Evolutionary conservation across 92 coral and sea anemone genomes (phyloP).

Genomic region (Zoanthus solanderi): DNA sequence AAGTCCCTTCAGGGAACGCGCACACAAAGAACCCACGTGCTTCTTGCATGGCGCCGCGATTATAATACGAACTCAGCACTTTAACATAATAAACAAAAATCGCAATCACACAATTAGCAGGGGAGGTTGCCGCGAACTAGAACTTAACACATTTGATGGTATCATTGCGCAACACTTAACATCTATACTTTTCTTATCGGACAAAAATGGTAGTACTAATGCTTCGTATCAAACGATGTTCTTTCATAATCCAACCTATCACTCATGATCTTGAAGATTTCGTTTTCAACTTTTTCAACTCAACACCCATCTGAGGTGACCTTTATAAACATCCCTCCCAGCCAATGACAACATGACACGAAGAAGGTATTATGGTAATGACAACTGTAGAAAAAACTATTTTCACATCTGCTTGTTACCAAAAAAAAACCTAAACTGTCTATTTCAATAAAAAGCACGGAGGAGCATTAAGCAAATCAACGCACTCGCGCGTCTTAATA

Average conservation of each 20-base stretch:
- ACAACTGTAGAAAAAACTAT: too few relatives aligned
- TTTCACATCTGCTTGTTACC: not conserved
- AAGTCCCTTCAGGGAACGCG: not conserved
- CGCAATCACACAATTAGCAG: not conserved
- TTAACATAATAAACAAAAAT: conserved; percentile 7
- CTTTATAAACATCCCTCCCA: not conserved
- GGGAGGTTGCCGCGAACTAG: not conserved
- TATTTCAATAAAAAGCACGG: not conserved
- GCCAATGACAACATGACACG: not conserved
- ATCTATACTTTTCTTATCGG: not conserved
- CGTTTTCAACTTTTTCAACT: not conserved
- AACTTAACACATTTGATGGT: not conserved
- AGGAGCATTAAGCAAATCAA: not conserved
- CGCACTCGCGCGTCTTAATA: not conserved
- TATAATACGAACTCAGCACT: conserved; percentile 10
- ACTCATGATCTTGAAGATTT: too few relatives aligned
- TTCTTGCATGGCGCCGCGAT: not conserved
- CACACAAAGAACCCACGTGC: conserved; percentile 2
- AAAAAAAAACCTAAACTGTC: not conserved
- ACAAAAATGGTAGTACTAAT: not conserved
- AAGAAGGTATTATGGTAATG: not conserved
- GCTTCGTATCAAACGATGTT: not conserved
- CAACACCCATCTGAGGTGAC: not conserved
- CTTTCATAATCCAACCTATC: not conserved
- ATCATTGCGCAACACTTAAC: not conserved